phyloP scores from a whole-genome alignment of 2,113 vertebrate genomes.

The Pteropus alecto region DNA sequence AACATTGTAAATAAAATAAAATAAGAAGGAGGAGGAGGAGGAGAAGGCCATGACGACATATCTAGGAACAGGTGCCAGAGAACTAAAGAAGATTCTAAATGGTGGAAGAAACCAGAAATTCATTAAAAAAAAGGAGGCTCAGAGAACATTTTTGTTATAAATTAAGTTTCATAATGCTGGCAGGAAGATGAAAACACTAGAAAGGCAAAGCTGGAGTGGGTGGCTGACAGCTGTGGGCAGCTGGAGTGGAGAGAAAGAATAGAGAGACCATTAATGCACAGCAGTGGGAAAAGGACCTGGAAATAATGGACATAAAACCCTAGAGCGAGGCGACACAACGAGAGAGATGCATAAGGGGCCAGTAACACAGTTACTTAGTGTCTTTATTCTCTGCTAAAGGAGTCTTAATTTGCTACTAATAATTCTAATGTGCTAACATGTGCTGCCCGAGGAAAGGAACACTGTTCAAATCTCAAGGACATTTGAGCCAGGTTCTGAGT shows the following conservation, averaged over 20 bases:
- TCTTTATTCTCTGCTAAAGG: slow-evolving; percentile 27
- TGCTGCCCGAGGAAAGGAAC: slow-evolving; percentile 50
- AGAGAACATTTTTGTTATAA: slow-evolving; percentile 62
- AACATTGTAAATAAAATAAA: neutral
- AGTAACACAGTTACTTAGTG: neutral
- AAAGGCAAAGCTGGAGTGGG: slow-evolving; percentile 69
- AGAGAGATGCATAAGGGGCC: slow-evolving; percentile 44
- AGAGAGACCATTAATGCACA: slow-evolving; percentile 17
- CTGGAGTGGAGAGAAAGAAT: slow-evolving; percentile 59
- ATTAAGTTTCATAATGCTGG: slow-evolving; percentile 71
- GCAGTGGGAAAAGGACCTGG: slow-evolving; percentile 26
- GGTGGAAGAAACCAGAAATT: slow-evolving; percentile 67
- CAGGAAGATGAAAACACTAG: slow-evolving; percentile 73
- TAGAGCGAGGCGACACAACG: slow-evolving; percentile 47
- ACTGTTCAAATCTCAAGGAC: slow-evolving; percentile 34
- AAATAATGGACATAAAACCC: slow-evolving; percentile 59
- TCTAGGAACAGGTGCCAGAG: slow-evolving; percentile 74
- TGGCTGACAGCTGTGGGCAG: slow-evolving; percentile 74
- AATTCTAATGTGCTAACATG: slow-evolving; percentile 49
- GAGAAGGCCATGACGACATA: neutral
- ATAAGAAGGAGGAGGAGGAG: no score
- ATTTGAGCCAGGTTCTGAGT: slow-evolving; percentile 15
- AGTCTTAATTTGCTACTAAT: slow-evolving; percentile 59
- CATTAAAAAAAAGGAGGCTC: neutral
- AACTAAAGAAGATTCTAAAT: slow-evolving; percentile 51